Evolutionary conservation across 2,888 invertebrate species (phyloP), one percentile per base, ranked within the genome.

Genomic region (Chironomus tentans): DNA sequence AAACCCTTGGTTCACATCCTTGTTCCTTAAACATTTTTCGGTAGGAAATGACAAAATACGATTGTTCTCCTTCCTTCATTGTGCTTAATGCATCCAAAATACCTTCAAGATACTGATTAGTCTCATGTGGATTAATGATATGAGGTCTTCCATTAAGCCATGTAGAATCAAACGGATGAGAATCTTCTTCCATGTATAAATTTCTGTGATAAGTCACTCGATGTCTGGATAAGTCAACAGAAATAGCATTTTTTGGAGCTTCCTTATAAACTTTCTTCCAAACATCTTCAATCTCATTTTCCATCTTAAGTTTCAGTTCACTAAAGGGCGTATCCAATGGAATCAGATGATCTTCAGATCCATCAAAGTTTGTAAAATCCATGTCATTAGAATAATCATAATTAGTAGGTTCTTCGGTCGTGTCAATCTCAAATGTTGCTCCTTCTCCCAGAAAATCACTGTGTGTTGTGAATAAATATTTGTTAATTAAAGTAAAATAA

Each of bases 1-100:
- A 93, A 74, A 97, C 90, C 77, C 93, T 86, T 0, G 93, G 93
- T 12, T 91, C 88, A 78, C 92, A 90, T 0, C 96, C 96, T 79
- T 90, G 79, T 79, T 87, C 85, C 1, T 92, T 92, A 83, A 89
- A 96, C 77, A 92, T 92, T 77, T 91, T 88, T 77, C 90, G 84
- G 70, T 92, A 90, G 5, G 89, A 86, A 28, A 96, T 86, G 0
- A 95, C 82, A 82, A 95, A 94, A 72, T 91, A 85, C 0, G 96
- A 86, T 77, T 89, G 85, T 84, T 97, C 97, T 62, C 89, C 89
- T 18, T 90, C 87, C 79, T 87, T 84, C 96, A 97, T 96, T 0
- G 92, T 88, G 73, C 85, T 82, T 6, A 95, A 85, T 0, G 90
- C 93, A 4, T 89, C 83, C 78, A 91, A 89, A 12, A 95, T 82